Percentiles rank a stretch among this genome's conserved stretches.
phyloP scores from a whole-genome alignment of 2,797 vertebrate genomes.

The Linurgus olivaceus region DNA sequence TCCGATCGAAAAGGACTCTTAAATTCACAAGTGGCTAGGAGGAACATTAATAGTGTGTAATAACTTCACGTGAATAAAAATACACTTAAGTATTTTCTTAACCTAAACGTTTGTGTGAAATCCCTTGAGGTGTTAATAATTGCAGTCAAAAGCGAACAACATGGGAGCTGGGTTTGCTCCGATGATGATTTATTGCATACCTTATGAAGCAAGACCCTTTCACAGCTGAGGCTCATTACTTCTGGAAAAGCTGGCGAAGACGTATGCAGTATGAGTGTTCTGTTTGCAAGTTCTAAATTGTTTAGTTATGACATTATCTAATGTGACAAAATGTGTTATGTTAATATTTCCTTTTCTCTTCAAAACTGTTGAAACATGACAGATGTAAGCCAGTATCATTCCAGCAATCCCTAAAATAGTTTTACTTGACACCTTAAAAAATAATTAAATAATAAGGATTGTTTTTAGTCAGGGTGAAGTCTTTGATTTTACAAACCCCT shows the following conservation, averaged over 20 bases:
- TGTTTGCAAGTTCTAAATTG: slow-evolving; percentile 71
- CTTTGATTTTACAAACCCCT: slow-evolving; percentile 43
- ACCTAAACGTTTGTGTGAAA: slow-evolving; percentile 59
- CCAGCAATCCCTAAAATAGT: slow-evolving; percentile 28
- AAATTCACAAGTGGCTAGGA: slow-evolving; percentile 14
- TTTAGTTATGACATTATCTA: slow-evolving; percentile 74
- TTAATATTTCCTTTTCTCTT: slow-evolving; percentile 70
- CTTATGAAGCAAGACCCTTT: slow-evolving; percentile 65
- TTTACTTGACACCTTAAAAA: slow-evolving; percentile 60
- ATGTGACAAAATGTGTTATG: slow-evolving; percentile 71
- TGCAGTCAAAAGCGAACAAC: slow-evolving; percentile 62
- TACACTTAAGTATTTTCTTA: slow-evolving; percentile 49
- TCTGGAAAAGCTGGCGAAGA: slow-evolving; percentile 55
- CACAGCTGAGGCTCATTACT: slow-evolving; percentile 69
- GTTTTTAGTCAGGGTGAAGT: slow-evolving; percentile 10
- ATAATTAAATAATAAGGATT: slow-evolving; percentile 28
- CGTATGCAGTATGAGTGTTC: slow-evolving; percentile 57
- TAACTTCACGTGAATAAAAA: slow-evolving; percentile 50
- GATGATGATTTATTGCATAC: slow-evolving; percentile 73
- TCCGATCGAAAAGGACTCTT: not conserved
- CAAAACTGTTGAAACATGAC: slow-evolving; percentile 65
- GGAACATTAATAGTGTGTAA: slow-evolving; percentile 1
- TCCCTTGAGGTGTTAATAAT: slow-evolving; percentile 68
- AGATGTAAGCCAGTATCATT: slow-evolving; percentile 46
- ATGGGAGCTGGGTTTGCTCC: slow-evolving; percentile 51